Conservation (phyloP, 2,113 vertebrate genomes). For the Aegotheles bennettii region DNA sequence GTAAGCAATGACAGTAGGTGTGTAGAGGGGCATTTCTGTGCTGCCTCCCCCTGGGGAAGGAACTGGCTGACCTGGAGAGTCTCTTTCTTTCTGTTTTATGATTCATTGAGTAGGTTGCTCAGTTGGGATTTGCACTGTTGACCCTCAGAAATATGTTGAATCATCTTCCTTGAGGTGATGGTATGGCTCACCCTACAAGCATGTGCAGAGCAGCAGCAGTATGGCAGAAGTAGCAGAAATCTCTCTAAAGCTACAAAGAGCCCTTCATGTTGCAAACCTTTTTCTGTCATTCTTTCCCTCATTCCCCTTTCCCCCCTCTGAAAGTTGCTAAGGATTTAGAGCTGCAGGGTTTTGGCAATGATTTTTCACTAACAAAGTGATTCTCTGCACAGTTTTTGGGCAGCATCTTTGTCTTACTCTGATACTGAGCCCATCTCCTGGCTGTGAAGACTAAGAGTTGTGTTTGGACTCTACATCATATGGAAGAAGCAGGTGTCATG, state of each 20-base stretch:
- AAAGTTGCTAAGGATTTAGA: not conserved
- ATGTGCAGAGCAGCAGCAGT: not conserved
- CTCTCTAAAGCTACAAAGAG: not conserved
- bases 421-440: not conserved
- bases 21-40: not conserved
- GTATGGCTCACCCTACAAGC: not conserved
- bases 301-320: not conserved
- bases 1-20: not conserved
- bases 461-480: not conserved
- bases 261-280: not conserved
- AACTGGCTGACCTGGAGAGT: not conserved
- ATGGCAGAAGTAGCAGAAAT: not conserved
- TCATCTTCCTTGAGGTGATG: not conserved
- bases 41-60: not conserved
- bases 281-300: not conserved
- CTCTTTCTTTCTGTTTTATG: not conserved
- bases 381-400: not conserved
- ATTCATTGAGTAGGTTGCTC: not conserved
- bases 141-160: not conserved
- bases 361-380: not conserved
- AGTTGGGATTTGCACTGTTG: not conserved
- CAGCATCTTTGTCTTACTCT: not conserved
- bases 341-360: not conserved
- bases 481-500: not conserved
- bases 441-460: rapidly evolving